phyloP scores from a whole-genome alignment of 2,888 invertebrate species.

The Parasteatoda lunata region DNA sequence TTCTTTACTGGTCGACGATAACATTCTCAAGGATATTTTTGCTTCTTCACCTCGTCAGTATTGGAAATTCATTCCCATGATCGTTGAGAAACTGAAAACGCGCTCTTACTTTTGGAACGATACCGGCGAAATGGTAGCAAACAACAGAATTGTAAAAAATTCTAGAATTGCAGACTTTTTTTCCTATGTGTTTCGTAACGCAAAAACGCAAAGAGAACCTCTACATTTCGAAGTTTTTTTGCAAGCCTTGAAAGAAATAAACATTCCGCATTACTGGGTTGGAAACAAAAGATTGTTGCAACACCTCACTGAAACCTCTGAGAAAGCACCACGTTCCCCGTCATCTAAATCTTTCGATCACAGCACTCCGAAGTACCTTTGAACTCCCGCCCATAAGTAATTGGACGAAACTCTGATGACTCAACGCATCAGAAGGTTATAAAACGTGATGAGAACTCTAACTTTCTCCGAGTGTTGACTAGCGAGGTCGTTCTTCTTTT shows the following conservation, averaged over 20 bases:
- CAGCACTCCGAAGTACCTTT: too few species aligned
- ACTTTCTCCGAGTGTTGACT: too few species aligned
- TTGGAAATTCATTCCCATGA: not conserved
- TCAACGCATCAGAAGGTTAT: too few species aligned
- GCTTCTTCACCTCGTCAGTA: not conserved
- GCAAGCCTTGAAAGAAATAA: slow-evolving; percentile 13
- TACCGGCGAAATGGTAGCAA: too few species aligned
- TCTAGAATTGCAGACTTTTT: slow-evolving; percentile 2
- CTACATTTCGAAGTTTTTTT: not conserved
- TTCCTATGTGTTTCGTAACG: slow-evolving; percentile 4
- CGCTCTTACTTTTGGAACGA: slow-evolving; percentile 4
- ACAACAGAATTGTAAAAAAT: not conserved
- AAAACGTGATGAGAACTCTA: too few species aligned
- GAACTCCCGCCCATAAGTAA: too few species aligned
- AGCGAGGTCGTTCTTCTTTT: too few species aligned
- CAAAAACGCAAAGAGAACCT: not conserved
- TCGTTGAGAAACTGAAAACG: slow-evolving; percentile 5
- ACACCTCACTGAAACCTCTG: not conserved
- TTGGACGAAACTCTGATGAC: too few species aligned
- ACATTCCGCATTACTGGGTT: not conserved
- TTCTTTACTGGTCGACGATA: not conserved
- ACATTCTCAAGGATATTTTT: not conserved
- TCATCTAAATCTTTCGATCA: too few species aligned
- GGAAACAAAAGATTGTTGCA: not conserved
- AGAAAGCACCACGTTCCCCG: not conserved